These are phyloP conservation scores for Caenorhabditis auriculariae DNA, from an alignment of 2,888 invertebrate genomes.

Conservation along the genomic window DNA sequence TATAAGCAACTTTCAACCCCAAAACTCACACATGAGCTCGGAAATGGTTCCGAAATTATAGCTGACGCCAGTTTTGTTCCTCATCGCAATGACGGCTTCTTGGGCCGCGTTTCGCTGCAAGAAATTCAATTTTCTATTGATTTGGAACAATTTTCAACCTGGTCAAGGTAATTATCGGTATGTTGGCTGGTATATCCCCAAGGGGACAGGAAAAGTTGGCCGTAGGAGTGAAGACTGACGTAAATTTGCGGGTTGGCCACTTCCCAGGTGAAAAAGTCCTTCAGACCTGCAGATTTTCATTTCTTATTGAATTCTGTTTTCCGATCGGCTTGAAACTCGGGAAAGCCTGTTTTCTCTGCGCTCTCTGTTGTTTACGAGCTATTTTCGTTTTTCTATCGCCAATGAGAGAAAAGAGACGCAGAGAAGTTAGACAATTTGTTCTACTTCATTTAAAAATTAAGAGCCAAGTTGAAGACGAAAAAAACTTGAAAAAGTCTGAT, in stretches of 20 bases:
- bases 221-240: conserved; percentile 58
- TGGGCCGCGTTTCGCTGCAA: conserved; percentile 50
- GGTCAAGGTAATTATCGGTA: conserved; percentile 49
- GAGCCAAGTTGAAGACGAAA: no score
- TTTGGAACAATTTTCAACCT: conserved; percentile 19
- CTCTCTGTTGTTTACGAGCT: no score
- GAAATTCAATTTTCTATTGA: background rate
- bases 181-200: conserved; percentile 60
- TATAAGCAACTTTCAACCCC: no score
- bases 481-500: no score
- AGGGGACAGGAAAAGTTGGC: conserved; percentile 55
- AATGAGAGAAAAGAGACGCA: no score
- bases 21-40: conserved; percentile 58
- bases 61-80: conserved; percentile 47
- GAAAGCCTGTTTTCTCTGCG: no score
- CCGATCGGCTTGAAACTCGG: no score
- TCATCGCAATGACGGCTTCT: conserved; percentile 56
- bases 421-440: no score
- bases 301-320: no score
- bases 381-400: no score
- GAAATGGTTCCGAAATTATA: conserved; percentile 60
- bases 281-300: conserved; percentile 15
- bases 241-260: conserved; percentile 55
- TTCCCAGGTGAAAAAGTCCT: conserved; percentile 52
- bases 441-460: no score